These are phyloP conservation scores for Drymodes brunneopygia DNA, from an alignment of 2,113 vertebrate species.

Conservation along the genomic window DNA sequence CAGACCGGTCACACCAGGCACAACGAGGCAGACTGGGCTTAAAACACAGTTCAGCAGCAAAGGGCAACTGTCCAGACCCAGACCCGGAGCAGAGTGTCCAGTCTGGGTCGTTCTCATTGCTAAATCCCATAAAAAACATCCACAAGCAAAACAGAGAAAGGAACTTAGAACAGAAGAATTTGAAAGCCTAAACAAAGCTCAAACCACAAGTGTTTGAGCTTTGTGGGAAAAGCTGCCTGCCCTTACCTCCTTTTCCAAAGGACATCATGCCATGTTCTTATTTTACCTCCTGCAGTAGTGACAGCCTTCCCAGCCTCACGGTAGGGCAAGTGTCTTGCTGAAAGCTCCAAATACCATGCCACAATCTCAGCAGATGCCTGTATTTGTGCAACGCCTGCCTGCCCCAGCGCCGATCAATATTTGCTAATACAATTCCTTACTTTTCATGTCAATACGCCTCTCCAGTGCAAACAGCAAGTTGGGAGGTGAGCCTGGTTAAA, in stretches of 20 bases:
- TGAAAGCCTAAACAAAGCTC: background rate
- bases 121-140: background rate
- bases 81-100: fast-evolving
- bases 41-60: background rate
- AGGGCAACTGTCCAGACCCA: background rate
- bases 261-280: background rate
- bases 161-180: background rate
- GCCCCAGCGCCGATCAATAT: background rate
- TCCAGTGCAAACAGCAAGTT: background rate
- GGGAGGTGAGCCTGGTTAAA: background rate
- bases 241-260: constrained; percentile 9
- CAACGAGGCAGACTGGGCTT: background rate
- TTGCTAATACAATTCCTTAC: constrained; percentile 17
- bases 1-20: background rate
- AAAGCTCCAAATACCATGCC: background rate
- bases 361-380: background rate
- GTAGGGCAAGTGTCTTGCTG: background rate
- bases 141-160: background rate
- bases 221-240: background rate
- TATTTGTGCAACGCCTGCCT: background rate
- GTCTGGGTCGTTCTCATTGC: background rate
- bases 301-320: background rate
- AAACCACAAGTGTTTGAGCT: background rate
- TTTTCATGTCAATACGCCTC: background rate
- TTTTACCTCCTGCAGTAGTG: background rate